These are phyloP conservation scores for Galeruca laticollis DNA, from an alignment of 2,888 invertebrate genomes.

Conservation along the genomic window DNA sequence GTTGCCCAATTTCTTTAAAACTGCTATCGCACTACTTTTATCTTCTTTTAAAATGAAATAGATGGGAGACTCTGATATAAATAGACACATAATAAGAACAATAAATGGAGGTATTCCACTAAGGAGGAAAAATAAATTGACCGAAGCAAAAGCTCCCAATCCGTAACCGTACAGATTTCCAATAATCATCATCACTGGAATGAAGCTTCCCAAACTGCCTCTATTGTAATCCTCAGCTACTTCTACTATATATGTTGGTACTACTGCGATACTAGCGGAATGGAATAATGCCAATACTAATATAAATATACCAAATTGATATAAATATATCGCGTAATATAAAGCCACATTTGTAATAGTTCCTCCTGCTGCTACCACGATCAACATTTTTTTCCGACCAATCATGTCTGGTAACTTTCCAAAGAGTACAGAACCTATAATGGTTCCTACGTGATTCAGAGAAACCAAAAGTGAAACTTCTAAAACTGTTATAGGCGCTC, in stretches of 20 bases:
- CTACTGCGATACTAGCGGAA: slow-evolving; percentile 61
- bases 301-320: slow-evolving; percentile 66
- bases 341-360: slow-evolving; percentile 64
- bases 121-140: slow-evolving; percentile 37
- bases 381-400: slow-evolving; percentile 77
- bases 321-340: slow-evolving; percentile 38
- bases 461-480: slow-evolving; percentile 14
- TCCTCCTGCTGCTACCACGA: slow-evolving; percentile 74
- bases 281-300: neutral
- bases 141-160: slow-evolving; percentile 42
- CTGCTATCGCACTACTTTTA: slow-evolving; percentile 13
- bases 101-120: slow-evolving; percentile 37
- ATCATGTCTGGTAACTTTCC: slow-evolving; percentile 37
- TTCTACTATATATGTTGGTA: slow-evolving; percentile 88
- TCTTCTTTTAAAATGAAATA: slow-evolving; percentile 33
- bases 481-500: slow-evolving; percentile 46
- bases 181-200: slow-evolving; percentile 29
- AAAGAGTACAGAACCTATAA: slow-evolving; percentile 39
- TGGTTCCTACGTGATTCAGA: slow-evolving; percentile 30
- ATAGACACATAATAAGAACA: slow-evolving; percentile 23
- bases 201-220: slow-evolving; percentile 68
- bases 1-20: slow-evolving; percentile 27
- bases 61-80: slow-evolving; percentile 47
- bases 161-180: slow-evolving; percentile 41
- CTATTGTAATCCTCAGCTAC: slow-evolving; percentile 68